Evolutionary conservation across 2,113 vertebrate species (phyloP).

Genomic region (Ibidorhyncha struthersii): DNA sequence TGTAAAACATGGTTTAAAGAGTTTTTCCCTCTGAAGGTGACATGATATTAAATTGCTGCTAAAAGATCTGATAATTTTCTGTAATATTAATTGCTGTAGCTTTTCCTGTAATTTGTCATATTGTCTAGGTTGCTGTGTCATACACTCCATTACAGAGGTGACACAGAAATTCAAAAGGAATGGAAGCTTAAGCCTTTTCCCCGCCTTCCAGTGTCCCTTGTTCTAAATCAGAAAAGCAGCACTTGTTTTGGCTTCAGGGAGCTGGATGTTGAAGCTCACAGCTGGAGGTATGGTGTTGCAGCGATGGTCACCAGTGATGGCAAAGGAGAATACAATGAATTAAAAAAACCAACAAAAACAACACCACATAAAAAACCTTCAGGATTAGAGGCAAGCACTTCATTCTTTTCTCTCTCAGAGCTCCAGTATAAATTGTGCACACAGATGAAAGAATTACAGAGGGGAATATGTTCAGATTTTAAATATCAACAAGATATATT

Average conservation of each 20-base stretch:
- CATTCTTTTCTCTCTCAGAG: constrained; percentile 14
- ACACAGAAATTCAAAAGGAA: constrained; percentile 51
- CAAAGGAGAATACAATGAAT: constrained; percentile 7
- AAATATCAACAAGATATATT: background rate
- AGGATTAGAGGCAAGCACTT: background rate
- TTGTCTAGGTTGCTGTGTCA: background rate
- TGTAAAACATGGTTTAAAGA: background rate
- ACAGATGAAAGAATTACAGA: constrained; percentile 23
- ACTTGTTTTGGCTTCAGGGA: constrained; percentile 46
- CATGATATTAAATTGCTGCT: background rate
- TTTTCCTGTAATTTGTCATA: background rate
- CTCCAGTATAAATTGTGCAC: background rate
- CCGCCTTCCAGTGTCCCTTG: background rate
- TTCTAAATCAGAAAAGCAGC: constrained; percentile 51
- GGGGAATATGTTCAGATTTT: constrained; percentile 14
- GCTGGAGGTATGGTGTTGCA: constrained; percentile 17
- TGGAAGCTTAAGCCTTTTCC: background rate
- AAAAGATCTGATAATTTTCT: constrained; percentile 32
- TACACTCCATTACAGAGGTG: background rate
- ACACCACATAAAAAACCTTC: background rate
- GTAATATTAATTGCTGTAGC: background rate
- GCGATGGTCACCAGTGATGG: constrained; percentile 18
- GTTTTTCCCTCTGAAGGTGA: background rate
- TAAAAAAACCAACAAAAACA: background rate
- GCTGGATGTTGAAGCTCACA: constrained; percentile 29